phyloP scores from a whole-genome alignment of 64 coral and sea anemone species.

The Porites australiensis region DNA sequence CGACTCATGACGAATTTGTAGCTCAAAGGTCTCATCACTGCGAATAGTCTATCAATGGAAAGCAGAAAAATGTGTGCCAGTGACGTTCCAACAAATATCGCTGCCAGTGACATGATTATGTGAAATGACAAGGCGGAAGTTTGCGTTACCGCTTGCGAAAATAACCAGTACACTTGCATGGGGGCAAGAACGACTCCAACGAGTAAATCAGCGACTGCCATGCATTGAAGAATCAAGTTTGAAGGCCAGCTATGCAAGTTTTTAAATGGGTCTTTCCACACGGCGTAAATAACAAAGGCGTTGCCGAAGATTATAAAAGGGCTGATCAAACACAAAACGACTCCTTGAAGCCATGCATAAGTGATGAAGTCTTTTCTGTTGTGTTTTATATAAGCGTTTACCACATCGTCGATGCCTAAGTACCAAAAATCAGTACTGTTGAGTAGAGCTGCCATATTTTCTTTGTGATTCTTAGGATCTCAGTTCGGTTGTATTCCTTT shows the following conservation, averaged over 20 bases:
- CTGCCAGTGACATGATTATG: not conserved
- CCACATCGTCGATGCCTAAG: not conserved
- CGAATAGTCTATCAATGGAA: not conserved
- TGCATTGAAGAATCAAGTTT: conserved; percentile 32
- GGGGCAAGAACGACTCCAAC: not conserved
- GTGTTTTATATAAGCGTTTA: not conserved
- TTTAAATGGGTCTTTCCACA: conserved; percentile 20
- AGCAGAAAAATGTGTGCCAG: not conserved
- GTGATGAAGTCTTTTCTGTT: not conserved
- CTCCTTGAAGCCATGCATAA: not conserved
- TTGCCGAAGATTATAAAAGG: conserved; percentile 12
- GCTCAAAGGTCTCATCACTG: not conserved
- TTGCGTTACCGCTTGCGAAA: not conserved
- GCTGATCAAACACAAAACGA: not conserved
- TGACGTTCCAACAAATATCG: not conserved
- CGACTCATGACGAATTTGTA: not conserved
- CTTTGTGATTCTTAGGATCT: not conserved
- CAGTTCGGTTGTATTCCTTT: too few relatives aligned
- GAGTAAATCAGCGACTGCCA: not conserved
- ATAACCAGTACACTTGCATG: not conserved
- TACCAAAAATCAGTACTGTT: conserved; percentile 12
- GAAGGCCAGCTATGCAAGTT: not conserved
- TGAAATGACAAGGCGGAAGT: not conserved
- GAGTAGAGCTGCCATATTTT: not conserved
- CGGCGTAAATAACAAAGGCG: conserved; percentile 1